A percentile compares a stretch with the other conserved stretches of the same genome.
Conservation (phyloP, 2,797 vertebrate genomes). For the Carapus acus region DNA sequence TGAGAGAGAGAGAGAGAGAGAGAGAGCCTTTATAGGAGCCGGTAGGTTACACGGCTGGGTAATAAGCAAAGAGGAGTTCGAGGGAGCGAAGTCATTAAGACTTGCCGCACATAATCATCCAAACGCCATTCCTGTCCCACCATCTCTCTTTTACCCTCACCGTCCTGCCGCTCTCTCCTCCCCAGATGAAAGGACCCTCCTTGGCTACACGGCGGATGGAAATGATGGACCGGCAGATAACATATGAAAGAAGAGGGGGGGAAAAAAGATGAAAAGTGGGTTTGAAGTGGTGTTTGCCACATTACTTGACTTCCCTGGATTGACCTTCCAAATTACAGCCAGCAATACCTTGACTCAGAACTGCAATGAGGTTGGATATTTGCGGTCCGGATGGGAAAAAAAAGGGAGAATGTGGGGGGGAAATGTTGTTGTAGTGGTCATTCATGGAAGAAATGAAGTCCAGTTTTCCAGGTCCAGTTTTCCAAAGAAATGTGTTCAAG, state of each 20-base stretch:
- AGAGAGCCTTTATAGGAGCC: no score
- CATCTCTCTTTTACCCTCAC: slow-evolving; percentile 34
- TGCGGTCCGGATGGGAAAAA: slow-evolving; percentile 32
- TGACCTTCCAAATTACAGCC: slow-evolving; percentile 65
- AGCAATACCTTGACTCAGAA: slow-evolving; percentile 61
- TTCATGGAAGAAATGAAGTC: slow-evolving; percentile 9
- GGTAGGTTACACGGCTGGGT: slow-evolving; percentile 48
- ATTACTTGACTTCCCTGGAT: slow-evolving; percentile 54
- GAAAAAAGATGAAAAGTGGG: slow-evolving; percentile 68
- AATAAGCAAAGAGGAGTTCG: slow-evolving; percentile 59
- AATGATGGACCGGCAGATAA: slow-evolving; percentile 62
- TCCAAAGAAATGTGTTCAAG: no score
- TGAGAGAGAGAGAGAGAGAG: slow-evolving; percentile 24
- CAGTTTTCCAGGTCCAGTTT: no score
- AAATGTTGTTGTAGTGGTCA: slow-evolving; percentile 1
- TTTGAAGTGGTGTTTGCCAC: slow-evolving; percentile 67
- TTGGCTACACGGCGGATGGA: slow-evolving; percentile 48
- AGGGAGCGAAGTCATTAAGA: slow-evolving; percentile 61
- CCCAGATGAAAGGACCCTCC: slow-evolving; percentile 63
- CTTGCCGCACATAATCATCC: slow-evolving; percentile 66
- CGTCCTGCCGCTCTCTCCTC: slow-evolving; percentile 30
- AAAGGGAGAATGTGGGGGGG: slow-evolving; percentile 28
- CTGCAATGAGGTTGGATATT: slow-evolving; percentile 30
- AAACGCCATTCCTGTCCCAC: slow-evolving; percentile 47
- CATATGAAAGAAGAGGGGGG: slow-evolving; percentile 49